Evolutionary conservation across 1,140 invertebrate species (phyloP).

Genomic region (Danaus plexippus): DNA sequence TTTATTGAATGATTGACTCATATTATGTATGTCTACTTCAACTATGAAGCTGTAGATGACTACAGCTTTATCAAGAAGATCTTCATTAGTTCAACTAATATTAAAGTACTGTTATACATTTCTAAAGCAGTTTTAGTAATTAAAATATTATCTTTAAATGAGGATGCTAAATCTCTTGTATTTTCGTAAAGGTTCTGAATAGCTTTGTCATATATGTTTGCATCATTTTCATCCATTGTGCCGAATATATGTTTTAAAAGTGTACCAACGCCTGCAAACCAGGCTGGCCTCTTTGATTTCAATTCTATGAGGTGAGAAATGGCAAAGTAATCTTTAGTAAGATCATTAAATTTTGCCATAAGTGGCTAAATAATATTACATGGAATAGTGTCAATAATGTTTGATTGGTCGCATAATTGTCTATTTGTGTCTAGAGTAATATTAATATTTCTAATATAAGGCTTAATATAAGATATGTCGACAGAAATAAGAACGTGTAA

Average conservation of each 20-base stretch:
- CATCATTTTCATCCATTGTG: too few relatives aligned
- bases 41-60: too few relatives aligned
- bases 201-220: too few relatives aligned
- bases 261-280: too few relatives aligned
- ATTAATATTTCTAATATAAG: constrained; percentile 18
- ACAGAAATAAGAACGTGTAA: constrained; percentile 17
- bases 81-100: constrained; percentile 19
- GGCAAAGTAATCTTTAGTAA: constrained; percentile 16
- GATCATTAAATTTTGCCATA: constrained; percentile 15
- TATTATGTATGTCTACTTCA: too few relatives aligned
- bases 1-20: too few relatives aligned
- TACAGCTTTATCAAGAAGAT: not conserved
- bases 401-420: constrained; percentile 17
- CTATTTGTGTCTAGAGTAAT: constrained; percentile 9
- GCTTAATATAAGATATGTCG: constrained; percentile 19
- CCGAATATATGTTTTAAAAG: constrained; percentile 18
- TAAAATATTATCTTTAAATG: constrained; percentile 9
- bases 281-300: too few relatives aligned
- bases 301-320: constrained; percentile 16
- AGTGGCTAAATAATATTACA: constrained; percentile 19
- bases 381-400: not conserved
- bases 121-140: constrained; percentile 14
- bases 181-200: constrained; percentile 13
- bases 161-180: too few relatives aligned
- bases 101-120: not conserved